Conservation (phyloP, 2,888 invertebrate genomes). For the Tenthredo mesomela region DNA sequence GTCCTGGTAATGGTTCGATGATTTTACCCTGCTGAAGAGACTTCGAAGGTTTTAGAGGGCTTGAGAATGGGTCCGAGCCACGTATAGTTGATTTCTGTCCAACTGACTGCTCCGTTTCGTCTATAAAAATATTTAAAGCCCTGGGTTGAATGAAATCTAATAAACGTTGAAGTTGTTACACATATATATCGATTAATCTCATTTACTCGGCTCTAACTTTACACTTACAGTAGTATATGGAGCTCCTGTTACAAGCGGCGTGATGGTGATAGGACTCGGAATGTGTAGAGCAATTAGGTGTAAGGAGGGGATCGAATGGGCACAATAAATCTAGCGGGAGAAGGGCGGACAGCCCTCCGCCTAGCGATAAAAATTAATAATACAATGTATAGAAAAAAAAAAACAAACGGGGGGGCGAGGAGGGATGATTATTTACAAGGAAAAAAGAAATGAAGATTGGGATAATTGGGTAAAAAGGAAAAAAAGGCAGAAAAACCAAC, state of each 20-base stretch:
- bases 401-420: too few species aligned
- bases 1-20: slow-evolving; percentile 74
- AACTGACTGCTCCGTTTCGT: not conserved
- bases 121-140: not conserved
- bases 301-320: slow-evolving; percentile 77
- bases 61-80: slow-evolving; percentile 57
- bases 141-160: not conserved
- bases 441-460: not conserved
- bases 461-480: not conserved
- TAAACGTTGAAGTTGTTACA: not conserved
- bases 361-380: slow-evolving; percentile 59
- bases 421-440: slow-evolving; percentile 16
- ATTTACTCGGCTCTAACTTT: slow-evolving; percentile 62
- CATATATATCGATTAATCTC: slow-evolving; percentile 31
- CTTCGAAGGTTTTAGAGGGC: slow-evolving; percentile 59
- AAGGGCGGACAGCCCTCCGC: slow-evolving; percentile 76
- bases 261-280: slow-evolving; percentile 77
- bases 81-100: slow-evolving; percentile 51
- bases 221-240: slow-evolving; percentile 76
- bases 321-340: slow-evolving; percentile 76
- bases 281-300: slow-evolving; percentile 75
- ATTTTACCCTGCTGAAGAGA: slow-evolving; percentile 66
- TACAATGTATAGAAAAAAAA: not conserved
- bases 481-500: slow-evolving; percentile 59
- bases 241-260: slow-evolving; percentile 75